These are phyloP conservation scores for Pandion haliaetus DNA, from an alignment of 2,113 vertebrate genomes.

Conservation along the genomic window DNA sequence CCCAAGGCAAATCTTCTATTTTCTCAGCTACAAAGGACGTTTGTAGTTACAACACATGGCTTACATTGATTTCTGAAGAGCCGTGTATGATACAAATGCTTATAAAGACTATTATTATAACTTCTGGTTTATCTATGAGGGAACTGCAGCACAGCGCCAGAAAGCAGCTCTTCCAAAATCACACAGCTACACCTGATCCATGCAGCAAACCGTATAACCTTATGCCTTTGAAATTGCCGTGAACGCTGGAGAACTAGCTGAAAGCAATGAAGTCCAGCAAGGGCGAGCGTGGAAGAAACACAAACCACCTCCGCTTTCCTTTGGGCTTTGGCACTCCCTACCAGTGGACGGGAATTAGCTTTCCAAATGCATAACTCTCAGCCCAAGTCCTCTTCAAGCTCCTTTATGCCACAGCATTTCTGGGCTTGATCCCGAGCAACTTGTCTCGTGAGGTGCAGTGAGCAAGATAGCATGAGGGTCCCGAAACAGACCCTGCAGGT, in stretches of 20 bases:
- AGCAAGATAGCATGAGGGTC: neutral
- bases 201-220: neutral
- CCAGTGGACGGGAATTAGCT: neutral
- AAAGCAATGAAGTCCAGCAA: no score
- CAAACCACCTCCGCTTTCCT: accelerated
- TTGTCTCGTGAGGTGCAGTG: neutral
- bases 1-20: neutral
- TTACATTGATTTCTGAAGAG: neutral
- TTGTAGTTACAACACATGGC: neutral
- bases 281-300: neutral
- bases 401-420: neutral
- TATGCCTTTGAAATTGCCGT: accelerated
- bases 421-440: neutral
- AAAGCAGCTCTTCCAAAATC: neutral
- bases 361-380: neutral
- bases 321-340: neutral
- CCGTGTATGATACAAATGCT: accelerated
- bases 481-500: accelerated
- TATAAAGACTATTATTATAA: neutral
- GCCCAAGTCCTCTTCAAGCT: neutral
- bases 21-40: neutral
- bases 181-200: accelerated
- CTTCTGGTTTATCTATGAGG: neutral
- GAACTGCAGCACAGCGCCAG: neutral
- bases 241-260: neutral